Base-by-base conservation (phyloP, 2,113 vertebrate species). In the Calcarius ornatus region DNA sequence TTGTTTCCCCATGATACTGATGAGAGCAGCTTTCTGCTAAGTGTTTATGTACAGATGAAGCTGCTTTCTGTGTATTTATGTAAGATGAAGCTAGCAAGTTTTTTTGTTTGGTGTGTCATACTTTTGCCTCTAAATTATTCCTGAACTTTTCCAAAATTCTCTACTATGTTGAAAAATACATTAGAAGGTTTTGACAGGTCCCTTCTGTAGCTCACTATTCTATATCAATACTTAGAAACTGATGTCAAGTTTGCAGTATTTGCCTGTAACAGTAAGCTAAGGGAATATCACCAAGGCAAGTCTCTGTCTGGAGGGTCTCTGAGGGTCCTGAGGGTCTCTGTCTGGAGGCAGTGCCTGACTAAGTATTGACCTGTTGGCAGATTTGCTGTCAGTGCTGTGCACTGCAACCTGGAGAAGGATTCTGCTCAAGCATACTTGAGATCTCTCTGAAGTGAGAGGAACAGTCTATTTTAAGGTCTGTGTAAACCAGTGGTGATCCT, bases 371-470 rank as follows among this genome's bases (percentile, higher is more conserved):
- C 17, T 56, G 35, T 24, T 81, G 53, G 18, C 14, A 15, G 69
- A n/a, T 70, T 27, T 31, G 40, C 66, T 56, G 37, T 53, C 47
- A 21, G 42, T 6, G 9, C 12, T 69, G 31, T 31, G 31, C 40
- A 2, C 33, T 0, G 0, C 0, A 0, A 7, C 61, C 20, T 10
- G 4, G 56, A 48, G 64, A 19, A 65, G 42, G 73, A 28, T 30
- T 57, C 61, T 79, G 15, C 23, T 31, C 33, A 16, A 40, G 45
- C 31, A 14, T 21, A 7, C 72, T 70, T 86, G 69, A 88, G 42
- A 38, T 63, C 65, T 56, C 47, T 15, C 8, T 51, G 61, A 84
- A 47, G 43, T 22, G 33, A 91, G 69, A 33, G 50, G 43, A 80
- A 18, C 31, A 51, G 51, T 68, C n/a, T 81, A 0, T 81, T 86